Evolutionary conservation across 2,888 invertebrate species (phyloP).

Genomic region (Drosophila emarginata): DNA sequence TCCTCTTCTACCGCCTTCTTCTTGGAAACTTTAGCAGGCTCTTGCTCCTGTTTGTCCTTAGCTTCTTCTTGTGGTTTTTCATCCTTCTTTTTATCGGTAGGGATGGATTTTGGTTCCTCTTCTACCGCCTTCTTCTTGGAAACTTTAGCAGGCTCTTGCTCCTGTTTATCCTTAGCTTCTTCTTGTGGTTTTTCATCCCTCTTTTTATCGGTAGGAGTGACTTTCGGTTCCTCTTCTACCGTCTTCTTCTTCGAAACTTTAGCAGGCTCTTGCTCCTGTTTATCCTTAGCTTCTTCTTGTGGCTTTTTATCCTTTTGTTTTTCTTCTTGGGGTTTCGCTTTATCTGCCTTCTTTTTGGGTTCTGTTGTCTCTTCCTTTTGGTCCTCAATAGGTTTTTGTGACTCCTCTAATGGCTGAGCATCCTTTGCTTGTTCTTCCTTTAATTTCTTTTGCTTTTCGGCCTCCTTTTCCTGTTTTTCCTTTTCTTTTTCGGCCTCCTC

Average conservation of each 20-base stretch:
- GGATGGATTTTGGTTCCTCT: neutral
- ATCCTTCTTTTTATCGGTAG: slow-evolving; percentile 32
- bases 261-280: slow-evolving; percentile 24
- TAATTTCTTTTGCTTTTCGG: slow-evolving; percentile 26
- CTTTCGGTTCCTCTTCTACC: slow-evolving; percentile 34
- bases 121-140: neutral
- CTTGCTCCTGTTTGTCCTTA: slow-evolving; percentile 4
- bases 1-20: neutral
- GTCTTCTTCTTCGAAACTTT: slow-evolving; percentile 26
- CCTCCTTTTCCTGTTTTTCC: slow-evolving; percentile 29
- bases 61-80: slow-evolving; percentile 30
- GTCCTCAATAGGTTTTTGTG: slow-evolving; percentile 47
- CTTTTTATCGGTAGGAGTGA: slow-evolving; percentile 42
- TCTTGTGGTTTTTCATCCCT: slow-evolving; percentile 47
- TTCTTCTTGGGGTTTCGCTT: slow-evolving; percentile 29
- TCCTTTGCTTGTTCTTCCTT: slow-evolving; percentile 18
- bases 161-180: neutral
- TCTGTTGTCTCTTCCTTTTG: neutral
- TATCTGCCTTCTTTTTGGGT: slow-evolving; percentile 52
- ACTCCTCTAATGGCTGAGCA: neutral
- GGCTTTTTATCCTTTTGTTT: slow-evolving; percentile 5
- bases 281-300: neutral
- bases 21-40: neutral
- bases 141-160: neutral
- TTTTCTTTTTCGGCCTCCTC: slow-evolving; percentile 54